Conservation (phyloP, 23 tunicate genomes). For the Phallusia fumigata region DNA sequence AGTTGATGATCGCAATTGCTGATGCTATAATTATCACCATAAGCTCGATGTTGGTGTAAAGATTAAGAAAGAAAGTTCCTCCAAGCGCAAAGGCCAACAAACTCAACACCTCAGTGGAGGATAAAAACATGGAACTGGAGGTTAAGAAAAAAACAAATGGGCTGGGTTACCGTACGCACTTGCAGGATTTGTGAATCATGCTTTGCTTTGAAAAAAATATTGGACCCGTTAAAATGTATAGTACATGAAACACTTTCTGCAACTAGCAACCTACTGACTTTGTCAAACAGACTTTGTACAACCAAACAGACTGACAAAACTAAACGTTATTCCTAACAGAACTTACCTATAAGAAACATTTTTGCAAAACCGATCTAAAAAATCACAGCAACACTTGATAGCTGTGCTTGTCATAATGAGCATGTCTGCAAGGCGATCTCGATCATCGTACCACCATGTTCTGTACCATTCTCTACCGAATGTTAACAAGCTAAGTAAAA, state of each 20-base stretch:
- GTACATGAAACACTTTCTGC: too few relatives aligned
- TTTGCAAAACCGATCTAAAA: conserved; percentile 51
- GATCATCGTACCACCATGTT: conserved; percentile 52
- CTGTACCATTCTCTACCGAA: conserved; percentile 32
- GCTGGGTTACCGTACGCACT: too few relatives aligned
- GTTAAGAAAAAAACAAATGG: too few relatives aligned
- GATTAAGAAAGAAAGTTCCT: conserved; percentile 39
- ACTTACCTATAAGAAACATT: conserved; percentile 38
- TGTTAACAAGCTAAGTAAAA: conserved; percentile 31
- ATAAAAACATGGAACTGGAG: conserved; percentile 37
- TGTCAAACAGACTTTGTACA: too few relatives aligned
- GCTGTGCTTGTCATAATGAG: conserved; percentile 47
- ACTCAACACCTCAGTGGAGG: conserved; percentile 24
- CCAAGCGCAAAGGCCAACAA: conserved; percentile 35
- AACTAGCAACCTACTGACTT: too few relatives aligned
- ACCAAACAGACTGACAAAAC: too few relatives aligned
- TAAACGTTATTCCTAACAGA: too few relatives aligned
- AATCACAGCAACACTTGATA: conserved; percentile 62
- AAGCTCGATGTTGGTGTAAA: conserved; percentile 29
- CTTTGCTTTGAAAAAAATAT: too few relatives aligned
- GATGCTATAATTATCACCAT: conserved; percentile 37
- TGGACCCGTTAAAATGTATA: too few relatives aligned
- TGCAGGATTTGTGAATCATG: too few relatives aligned
- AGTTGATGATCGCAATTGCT: conserved; percentile 32
- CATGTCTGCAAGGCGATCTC: conserved; percentile 52